Conservation (phyloP, 2,113 vertebrate species). For the Bambusicola thoracicus region DNA sequence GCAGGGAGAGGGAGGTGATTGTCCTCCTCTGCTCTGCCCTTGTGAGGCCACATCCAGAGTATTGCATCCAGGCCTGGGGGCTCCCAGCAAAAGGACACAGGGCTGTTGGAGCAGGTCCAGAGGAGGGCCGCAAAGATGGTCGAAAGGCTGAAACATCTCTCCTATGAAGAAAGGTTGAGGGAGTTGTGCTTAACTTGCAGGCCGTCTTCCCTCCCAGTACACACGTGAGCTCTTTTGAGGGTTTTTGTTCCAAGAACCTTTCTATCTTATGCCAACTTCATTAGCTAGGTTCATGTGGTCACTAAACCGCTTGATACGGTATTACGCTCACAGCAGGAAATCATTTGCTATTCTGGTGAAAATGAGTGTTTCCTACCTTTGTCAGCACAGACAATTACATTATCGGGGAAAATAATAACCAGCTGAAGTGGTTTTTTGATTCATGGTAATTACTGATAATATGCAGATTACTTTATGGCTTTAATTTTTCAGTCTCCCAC, state of each 20-base stretch:
- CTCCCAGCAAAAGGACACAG: no score
- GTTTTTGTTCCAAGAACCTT: slow-evolving; percentile 20
- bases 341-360: slow-evolving; percentile 64
- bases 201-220: no score
- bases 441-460: slow-evolving; percentile 58
- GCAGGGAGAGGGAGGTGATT: no score
- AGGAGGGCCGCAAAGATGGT: no score
- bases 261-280: slow-evolving; percentile 45
- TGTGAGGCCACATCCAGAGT: no score
- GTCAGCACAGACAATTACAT: slow-evolving; percentile 16
- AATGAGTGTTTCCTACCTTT: slow-evolving; percentile 51
- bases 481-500: slow-evolving; percentile 58
- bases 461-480: slow-evolving; percentile 62
- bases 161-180: no score
- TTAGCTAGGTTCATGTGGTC: slow-evolving; percentile 63
- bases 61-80: no score
- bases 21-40: no score
- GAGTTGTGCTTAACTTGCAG: no score
- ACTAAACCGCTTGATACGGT: slow-evolving; percentile 50
- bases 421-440: slow-evolving; percentile 57
- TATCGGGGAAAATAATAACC: slow-evolving; percentile 53
- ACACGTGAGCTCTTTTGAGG: not conserved
- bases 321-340: slow-evolving; percentile 57
- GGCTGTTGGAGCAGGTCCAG: no score
- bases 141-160: no score